Evolutionary conservation across 1,140 invertebrate genomes (phyloP).

Genomic region (Samia ricini): DNA sequence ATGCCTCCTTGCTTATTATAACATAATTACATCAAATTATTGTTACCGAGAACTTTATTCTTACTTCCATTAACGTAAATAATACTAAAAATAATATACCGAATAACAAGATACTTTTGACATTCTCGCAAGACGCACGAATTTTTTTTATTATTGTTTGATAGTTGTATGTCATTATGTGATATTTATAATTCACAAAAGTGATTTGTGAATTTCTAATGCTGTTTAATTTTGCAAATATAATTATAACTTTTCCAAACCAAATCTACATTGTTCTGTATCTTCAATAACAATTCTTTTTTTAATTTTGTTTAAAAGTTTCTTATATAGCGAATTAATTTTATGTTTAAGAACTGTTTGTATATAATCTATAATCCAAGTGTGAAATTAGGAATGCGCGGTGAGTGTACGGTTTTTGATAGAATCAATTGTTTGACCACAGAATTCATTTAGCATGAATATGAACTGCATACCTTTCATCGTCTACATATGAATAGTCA

Average conservation of each 20-base stretch:
- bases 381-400: slow-evolving; percentile 60
- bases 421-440: slow-evolving; percentile 64
- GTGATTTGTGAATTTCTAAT: too few relatives aligned
- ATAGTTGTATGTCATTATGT: background rate
- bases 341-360: slow-evolving; percentile 22
- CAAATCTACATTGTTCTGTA: background rate
- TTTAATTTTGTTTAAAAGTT: background rate
- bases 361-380: slow-evolving; percentile 45
- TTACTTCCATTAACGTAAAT: background rate
- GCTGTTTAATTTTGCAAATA: too few relatives aligned
- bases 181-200: too few relatives aligned
- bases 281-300: background rate
- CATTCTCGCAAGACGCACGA: background rate
- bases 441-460: slow-evolving; percentile 63
- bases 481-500: slow-evolving; percentile 22
- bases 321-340: slow-evolving; percentile 28
- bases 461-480: slow-evolving; percentile 61
- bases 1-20: background rate
- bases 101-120: background rate
- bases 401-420: slow-evolving; percentile 32
- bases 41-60: background rate
- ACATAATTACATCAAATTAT: background rate
- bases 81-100: background rate
- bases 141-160: background rate
- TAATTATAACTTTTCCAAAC: background rate